A percentile compares a stretch with the other conserved stretches of the same genome.
These are phyloP conservation scores for Aethes cnicana DNA, from an alignment of 2,888 invertebrate species.

Conservation along the genomic window DNA sequence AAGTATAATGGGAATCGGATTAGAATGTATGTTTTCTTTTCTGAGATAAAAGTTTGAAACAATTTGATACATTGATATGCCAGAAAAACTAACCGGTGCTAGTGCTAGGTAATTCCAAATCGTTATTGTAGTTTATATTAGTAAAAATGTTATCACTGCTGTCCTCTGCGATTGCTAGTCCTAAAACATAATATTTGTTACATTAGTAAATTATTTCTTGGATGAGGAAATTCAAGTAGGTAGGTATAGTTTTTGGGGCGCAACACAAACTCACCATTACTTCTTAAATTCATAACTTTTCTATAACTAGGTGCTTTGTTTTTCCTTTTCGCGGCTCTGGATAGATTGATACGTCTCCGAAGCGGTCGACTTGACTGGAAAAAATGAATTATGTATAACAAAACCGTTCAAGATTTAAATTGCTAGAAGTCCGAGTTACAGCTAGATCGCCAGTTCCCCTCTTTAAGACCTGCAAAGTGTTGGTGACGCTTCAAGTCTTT, in stretches of 20 bases:
- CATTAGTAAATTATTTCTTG: conserved; percentile 2
- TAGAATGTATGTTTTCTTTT: not conserved
- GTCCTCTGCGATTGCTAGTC: conserved; percentile 54
- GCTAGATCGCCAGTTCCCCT: too few relatives aligned
- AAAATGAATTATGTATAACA: not conserved
- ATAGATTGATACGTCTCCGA: conserved; percentile 66
- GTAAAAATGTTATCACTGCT: conserved; percentile 59
- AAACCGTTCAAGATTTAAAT: not conserved
- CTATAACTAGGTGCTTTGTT: conserved; percentile 68
- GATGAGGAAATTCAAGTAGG: conserved; percentile 5
- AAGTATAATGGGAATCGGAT: too few relatives aligned
- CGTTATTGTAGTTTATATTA: conserved; percentile 51
- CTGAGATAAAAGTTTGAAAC: conserved; percentile 12
- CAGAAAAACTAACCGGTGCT: conserved; percentile 78
- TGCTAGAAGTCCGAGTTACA: too few relatives aligned
- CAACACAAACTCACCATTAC: conserved; percentile 52
- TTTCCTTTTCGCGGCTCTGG: conserved; percentile 70
- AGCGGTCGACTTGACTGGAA: conserved; percentile 64
- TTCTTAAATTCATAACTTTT: conserved; percentile 63
- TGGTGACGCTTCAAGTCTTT: too few relatives aligned
- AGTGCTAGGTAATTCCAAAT: conserved; percentile 84
- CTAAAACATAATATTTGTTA: conserved; percentile 41
- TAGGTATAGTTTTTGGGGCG: not conserved
- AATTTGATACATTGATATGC: conserved; percentile 24
- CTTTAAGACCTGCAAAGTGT: too few relatives aligned